These are phyloP conservation scores for Hydrocynus forskahlii DNA, from an alignment of 2,797 vertebrate species.

Conservation along the genomic window DNA sequence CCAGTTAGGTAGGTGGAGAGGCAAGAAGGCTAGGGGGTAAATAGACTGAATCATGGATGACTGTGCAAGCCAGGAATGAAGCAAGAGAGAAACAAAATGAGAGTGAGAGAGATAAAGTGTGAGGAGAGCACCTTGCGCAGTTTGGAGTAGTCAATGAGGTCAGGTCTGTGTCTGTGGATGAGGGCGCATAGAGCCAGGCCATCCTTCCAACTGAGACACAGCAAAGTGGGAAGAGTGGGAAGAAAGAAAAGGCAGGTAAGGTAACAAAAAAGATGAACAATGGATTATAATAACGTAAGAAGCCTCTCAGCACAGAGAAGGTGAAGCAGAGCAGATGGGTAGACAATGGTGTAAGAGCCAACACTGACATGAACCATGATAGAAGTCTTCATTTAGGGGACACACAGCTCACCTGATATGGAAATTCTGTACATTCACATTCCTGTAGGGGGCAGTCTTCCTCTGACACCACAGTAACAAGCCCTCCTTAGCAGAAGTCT, in stretches of 20 bases:
- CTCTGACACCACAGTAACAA: slow-evolving; percentile 89
- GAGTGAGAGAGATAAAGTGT: slow-evolving; percentile 8
- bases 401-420: slow-evolving; percentile 83
- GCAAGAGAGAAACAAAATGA: not conserved
- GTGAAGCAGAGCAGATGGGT: not conserved
- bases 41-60: not conserved
- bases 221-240: not conserved
- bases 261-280: not conserved
- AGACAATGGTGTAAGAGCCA: not conserved
- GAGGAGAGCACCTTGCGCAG: slow-evolving; percentile 83
- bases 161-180: slow-evolving; percentile 91
- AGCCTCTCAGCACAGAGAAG: not conserved
- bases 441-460: slow-evolving; percentile 90
- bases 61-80: not conserved
- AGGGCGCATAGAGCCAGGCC: slow-evolving; percentile 92
- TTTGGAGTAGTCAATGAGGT: slow-evolving; percentile 88
- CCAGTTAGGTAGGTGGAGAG: not conserved
- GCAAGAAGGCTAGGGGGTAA: not conserved
- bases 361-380: not conserved
- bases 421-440: slow-evolving; percentile 92
- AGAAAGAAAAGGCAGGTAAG: slow-evolving; percentile 4
- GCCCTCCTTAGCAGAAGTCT: slow-evolving; percentile 90
- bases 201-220: slow-evolving; percentile 86
- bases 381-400: not conserved
- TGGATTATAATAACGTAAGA: slow-evolving; percentile 2